Conservation (phyloP, 2,797 vertebrate genomes). For the Phylloscopus collybita region DNA sequence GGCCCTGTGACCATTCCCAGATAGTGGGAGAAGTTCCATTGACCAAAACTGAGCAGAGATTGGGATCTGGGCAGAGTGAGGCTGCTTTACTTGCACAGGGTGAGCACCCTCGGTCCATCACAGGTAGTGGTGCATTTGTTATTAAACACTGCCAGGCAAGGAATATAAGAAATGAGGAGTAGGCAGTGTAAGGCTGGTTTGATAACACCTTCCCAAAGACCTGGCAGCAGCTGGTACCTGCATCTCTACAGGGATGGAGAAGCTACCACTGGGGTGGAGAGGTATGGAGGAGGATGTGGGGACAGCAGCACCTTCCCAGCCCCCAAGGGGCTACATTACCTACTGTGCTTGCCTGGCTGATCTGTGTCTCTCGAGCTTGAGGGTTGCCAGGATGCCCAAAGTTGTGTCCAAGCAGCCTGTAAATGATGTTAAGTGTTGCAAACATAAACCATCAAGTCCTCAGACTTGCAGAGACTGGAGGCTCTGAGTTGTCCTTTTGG, state of each 20-base stretch:
- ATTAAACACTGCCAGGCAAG: neutral
- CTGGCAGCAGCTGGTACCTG: neutral
- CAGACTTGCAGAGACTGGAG: neutral
- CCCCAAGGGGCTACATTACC: neutral
- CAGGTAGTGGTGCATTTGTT: neutral
- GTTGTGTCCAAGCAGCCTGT: neutral
- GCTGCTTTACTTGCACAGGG: neutral
- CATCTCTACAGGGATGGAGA: neutral
- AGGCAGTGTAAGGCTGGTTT: neutral
- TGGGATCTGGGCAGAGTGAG: neutral
- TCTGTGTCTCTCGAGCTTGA: neutral
- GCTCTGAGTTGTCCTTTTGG: neutral
- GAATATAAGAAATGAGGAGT: neutral
- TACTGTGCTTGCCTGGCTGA: neutral
- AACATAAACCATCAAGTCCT: neutral
- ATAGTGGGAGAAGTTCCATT: neutral
- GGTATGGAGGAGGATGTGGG: neutral
- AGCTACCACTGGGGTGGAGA: neutral
- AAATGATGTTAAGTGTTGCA: neutral
- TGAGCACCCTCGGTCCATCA: neutral
- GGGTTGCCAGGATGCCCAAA: neutral
- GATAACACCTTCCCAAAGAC: neutral
- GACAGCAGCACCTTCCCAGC: neutral
- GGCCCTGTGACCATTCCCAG: neutral
- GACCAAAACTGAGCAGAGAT: neutral